These are phyloP conservation scores for Myodes glareolus DNA, from an alignment of 2,113 vertebrate genomes.

Conservation along the genomic window DNA sequence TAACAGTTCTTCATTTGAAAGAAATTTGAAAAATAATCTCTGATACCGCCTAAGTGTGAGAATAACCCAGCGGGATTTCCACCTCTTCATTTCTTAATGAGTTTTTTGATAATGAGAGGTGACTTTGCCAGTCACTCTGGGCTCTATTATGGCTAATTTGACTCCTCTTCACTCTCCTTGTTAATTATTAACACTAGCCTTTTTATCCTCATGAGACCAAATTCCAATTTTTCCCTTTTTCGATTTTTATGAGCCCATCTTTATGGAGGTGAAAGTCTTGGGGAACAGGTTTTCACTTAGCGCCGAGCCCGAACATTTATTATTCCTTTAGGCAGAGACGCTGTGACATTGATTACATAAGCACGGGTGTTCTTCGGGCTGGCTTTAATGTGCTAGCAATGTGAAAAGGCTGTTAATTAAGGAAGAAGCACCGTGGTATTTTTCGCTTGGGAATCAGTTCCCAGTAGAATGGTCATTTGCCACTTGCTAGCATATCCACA, in stretches of 20 bases:
- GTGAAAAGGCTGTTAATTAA: constrained; percentile 88
- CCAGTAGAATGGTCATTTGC: constrained; percentile 86
- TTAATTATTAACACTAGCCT: constrained; percentile 98
- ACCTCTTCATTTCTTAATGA: constrained; percentile 93
- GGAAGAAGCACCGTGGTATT: constrained; percentile 80
- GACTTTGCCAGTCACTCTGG: constrained; percentile 92
- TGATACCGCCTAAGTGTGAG: constrained; percentile 85
- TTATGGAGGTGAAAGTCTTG: constrained; percentile 82
- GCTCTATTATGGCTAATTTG: constrained; percentile 98
- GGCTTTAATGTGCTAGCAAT: constrained; percentile 83
- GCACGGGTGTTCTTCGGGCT: constrained; percentile 74
- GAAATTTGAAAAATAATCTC: constrained; percentile 89
- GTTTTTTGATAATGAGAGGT: constrained; percentile 92
- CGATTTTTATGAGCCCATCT: constrained; percentile 81
- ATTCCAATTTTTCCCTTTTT: constrained; percentile 85
- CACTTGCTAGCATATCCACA: constrained; percentile 83
- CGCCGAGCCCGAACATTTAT: constrained; percentile 80
- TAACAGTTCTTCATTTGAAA: constrained; percentile 87
- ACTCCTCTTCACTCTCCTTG: constrained; percentile 91
- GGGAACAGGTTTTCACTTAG: constrained; percentile 83
- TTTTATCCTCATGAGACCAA: constrained; percentile 93
- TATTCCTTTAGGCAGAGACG: constrained; percentile 77
- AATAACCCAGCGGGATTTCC: constrained; percentile 90
- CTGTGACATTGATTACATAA: constrained; percentile 82
- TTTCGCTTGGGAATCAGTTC: constrained; percentile 84